These are phyloP conservation scores for Embidobia sp. DNA, from an alignment of 2,888 invertebrate species.

Conservation along the genomic window DNA sequence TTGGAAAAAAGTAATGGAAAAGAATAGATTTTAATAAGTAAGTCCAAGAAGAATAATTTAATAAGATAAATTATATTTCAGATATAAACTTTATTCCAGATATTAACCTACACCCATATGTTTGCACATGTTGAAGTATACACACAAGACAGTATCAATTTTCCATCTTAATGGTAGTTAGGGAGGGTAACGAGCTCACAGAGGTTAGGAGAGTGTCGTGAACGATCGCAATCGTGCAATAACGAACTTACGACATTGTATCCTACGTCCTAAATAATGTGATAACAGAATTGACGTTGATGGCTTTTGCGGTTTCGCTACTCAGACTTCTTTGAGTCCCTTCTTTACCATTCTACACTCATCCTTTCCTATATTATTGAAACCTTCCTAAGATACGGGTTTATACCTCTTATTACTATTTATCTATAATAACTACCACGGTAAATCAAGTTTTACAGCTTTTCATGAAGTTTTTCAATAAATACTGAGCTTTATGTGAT, in stretches of 20 bases:
- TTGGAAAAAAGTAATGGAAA: too few relatives aligned
- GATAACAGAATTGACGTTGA: conserved; percentile 72
- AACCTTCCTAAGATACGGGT: not conserved
- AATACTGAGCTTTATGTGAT: too few relatives aligned
- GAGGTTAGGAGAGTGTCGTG: conserved; percentile 71
- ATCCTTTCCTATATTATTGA: not conserved
- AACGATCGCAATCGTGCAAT: conserved; percentile 70
- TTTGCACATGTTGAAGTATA: conserved; percentile 29
- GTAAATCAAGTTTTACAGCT: too few relatives aligned
- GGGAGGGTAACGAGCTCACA: conserved; percentile 75
- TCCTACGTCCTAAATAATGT: conserved; percentile 73
- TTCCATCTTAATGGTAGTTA: conserved; percentile 75
- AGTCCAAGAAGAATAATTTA: too few relatives aligned
- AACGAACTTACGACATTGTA: conserved; percentile 75
- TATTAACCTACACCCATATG: conserved; percentile 12
- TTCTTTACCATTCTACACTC: not conserved
- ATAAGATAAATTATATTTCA: too few relatives aligned
- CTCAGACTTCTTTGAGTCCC: conserved; percentile 7
- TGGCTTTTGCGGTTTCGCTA: conserved; percentile 29
- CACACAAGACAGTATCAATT: conserved; percentile 75
- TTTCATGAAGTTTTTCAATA: too few relatives aligned
- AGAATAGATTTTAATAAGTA: too few relatives aligned
- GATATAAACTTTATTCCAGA: conserved; percentile 17
- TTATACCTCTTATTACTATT: too few relatives aligned
- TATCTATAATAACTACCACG: too few relatives aligned